A percentile compares a stretch with the other conserved stretches of the same genome.
These are phyloP conservation scores for Ophraella communa DNA, from an alignment of 2,888 invertebrate species.

Conservation along the genomic window DNA sequence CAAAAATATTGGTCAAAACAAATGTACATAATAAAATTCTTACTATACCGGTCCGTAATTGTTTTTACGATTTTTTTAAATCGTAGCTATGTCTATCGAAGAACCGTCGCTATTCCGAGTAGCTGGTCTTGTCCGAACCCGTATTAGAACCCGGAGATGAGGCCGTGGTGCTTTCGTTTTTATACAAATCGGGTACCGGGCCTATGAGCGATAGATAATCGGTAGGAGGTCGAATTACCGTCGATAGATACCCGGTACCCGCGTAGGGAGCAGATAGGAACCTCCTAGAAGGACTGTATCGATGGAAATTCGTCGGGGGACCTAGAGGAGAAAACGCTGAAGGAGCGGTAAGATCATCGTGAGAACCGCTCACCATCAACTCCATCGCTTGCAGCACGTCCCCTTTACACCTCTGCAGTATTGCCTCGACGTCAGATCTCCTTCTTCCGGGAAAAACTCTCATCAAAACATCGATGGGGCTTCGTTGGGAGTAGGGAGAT, in stretches of 20 bases:
- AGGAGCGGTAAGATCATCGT: constrained; percentile 51
- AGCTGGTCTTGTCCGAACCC: constrained; percentile 65
- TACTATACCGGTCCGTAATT: too few relatives aligned
- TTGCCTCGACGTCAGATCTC: constrained; percentile 83
- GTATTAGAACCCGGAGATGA: constrained; percentile 63
- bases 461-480: constrained; percentile 86
- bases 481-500: constrained; percentile 64
- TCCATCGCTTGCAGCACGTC: constrained; percentile 95
- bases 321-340: constrained; percentile 83
- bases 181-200: constrained; percentile 58
- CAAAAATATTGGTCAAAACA: not conserved
- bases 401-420: constrained; percentile 76
- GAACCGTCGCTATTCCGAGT: constrained; percentile 60
- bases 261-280: constrained; percentile 84
- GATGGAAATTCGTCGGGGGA: constrained; percentile 68
- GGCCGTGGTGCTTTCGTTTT: constrained; percentile 58
- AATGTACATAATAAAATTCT: not conserved
- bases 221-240: constrained; percentile 69
- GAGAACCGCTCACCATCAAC: constrained; percentile 71
- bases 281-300: constrained; percentile 70
- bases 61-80: too few relatives aligned
- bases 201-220: constrained; percentile 57
- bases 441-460: constrained; percentile 90
- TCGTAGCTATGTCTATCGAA: not conserved
- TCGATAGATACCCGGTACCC: constrained; percentile 82